Evolutionary conservation across 1,140 invertebrate species (phyloP), one percentile per base, ranked within the genome.

Genomic region (Triops cancriformis): DNA sequence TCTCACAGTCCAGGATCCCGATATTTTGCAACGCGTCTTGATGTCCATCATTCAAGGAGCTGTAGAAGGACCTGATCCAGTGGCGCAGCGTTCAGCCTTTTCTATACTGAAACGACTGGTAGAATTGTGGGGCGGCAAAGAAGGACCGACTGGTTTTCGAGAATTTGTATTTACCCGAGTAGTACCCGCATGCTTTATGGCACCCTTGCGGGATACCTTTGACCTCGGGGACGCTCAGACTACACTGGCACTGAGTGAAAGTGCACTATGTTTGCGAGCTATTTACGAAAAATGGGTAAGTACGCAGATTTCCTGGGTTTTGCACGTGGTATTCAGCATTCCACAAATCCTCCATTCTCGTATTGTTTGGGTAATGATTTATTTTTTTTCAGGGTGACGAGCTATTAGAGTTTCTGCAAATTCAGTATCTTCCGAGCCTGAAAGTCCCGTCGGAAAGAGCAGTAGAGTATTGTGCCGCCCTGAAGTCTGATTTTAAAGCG

Each of bases 81-180:
- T 85, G 80, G 85, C 85, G 76, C 88, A 89, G 81, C 88, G 88
- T 81, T 85, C 84, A 11, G 89, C 88, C 80, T 89, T 88, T 81
- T 82, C 82, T n/a, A 88, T 88, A 75, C 81, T 89, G 72, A 85
- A 82, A 73, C 87, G 85, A 81, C 81, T 89, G 73, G 84, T 88
- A 1, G 86, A 87, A 77, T 74, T 85, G 6, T 89, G 87, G 87
- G 87, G 87, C 84, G 83, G 83, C 14, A 79, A 73, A 27, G 82
- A 85, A 76, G 83, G 82, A 9, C 78, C 86, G 18, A 73, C 80
- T 3, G 86, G 84, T 3, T 89, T 88, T 82, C 82, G 84, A 12
- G 85, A 87, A 31, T 88, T 88, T 80, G 84, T 88, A 45, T 88
- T 87, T 80, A 84, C 87, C 77, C 82, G 85, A 79, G 87, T 89